Evolutionary conservation across 2,888 invertebrate genomes (phyloP), one percentile per base, ranked within the genome.

Genomic region (Drosophila koepferae): DNA sequence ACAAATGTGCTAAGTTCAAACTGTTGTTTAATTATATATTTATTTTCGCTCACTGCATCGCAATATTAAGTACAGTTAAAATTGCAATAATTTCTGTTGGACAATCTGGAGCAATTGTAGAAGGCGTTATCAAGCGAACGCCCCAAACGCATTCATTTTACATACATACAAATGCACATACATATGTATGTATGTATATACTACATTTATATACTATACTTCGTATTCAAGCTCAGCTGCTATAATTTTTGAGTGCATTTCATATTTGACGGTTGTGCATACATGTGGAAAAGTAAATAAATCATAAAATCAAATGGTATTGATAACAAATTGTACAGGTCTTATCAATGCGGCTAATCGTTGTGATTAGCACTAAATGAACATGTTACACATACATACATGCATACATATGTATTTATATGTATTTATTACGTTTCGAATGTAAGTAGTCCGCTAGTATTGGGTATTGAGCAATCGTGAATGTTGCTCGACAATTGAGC

Each of bases 321-420:
- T 77, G 85, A 85, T 89, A 83, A 77, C 65, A 58, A 71, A 56
- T 74, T 72, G 53, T 63, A 23, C 68, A 64, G 55, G 60, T 34
- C 69, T 80, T 89, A 86, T 86, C 89, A 77, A 62, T 36, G 56
- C 61, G 67, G 77, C 77, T 86, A 86, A 87, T 86, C 85, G 82
- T 48, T 31, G 60, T 70, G 87, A 81, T 87, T 86, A 86, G 58
- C 58, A 16, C 54, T 51, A 41, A 70, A 18, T 31, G 56, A 59
- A 62, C 53, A 55, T 49, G 28, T 55, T 38, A 38, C 48, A 48
- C n/a, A 48, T 7, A 51, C 3, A 34, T 12, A 49, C 18, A 46
- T 49, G 8, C 40, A 59, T 53, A 68, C 12, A 40, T 28, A 1
- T n/a, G 10, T 2, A n/a, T 16, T 0, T 14, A 5, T 12, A 7